phyloP scores from a whole-genome alignment of 2,888 invertebrate genomes.

The Netelia melanura region DNA sequence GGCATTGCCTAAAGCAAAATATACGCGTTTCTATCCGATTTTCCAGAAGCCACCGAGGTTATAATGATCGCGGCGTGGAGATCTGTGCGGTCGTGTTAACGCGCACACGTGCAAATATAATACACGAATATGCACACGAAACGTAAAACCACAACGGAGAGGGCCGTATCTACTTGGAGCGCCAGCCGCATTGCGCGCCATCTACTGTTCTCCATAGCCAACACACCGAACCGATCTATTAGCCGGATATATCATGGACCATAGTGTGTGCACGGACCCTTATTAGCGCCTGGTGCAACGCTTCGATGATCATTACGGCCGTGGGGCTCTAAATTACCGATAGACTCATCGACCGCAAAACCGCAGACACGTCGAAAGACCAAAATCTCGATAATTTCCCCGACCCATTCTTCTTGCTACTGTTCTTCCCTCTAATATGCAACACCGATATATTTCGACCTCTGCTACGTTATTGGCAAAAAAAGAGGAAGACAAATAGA shows the following conservation, averaged over 20 bases:
- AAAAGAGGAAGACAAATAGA: no score
- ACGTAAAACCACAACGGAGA: constrained; percentile 51
- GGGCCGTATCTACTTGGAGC: constrained; percentile 46
- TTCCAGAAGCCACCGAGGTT: constrained; percentile 43
- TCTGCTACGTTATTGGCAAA: no score
- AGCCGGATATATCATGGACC: constrained; percentile 48
- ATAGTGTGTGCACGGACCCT: constrained; percentile 47
- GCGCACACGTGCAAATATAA: constrained; percentile 56
- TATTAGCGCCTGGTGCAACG: constrained; percentile 63
- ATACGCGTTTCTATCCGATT: constrained; percentile 49
- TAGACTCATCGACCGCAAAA: constrained; percentile 63
- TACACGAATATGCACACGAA: constrained; percentile 35
- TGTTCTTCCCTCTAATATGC: constrained; percentile 27
- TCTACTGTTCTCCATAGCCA: constrained; percentile 4
- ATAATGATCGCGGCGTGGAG: constrained; percentile 40
- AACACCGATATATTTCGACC: not conserved
- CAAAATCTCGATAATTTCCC: constrained; percentile 76
- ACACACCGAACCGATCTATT: constrained; percentile 56
- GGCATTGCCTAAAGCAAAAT: not conserved
- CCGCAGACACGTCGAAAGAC: constrained; percentile 74
- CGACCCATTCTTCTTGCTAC: constrained; percentile 71
- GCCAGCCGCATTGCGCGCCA: constrained; percentile 50
- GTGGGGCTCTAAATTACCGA: constrained; percentile 74
- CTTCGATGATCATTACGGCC: constrained; percentile 75
- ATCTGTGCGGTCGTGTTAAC: constrained; percentile 33